Conservation (phyloP, 2,888 invertebrate genomes). For the Eueremaeus valkanovi region DNA sequence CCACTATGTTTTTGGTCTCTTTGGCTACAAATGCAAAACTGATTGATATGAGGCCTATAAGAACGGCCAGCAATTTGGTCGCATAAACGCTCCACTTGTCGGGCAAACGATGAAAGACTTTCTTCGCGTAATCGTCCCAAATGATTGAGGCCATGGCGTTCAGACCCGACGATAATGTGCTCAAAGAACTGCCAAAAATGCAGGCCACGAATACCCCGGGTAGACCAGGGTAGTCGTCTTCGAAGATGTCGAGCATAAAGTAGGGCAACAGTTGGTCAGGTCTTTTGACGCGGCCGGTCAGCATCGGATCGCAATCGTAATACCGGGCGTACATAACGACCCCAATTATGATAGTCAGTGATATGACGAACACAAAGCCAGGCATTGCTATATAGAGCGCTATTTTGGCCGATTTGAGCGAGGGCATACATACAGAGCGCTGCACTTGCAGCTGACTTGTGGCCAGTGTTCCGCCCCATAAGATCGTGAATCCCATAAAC, state of each 20-base stretch:
- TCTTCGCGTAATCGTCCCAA: constrained; percentile 72
- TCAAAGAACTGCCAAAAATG: constrained; percentile 84
- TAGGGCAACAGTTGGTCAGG: constrained; percentile 59
- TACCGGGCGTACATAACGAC: constrained; percentile 39
- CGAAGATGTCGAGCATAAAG: constrained; percentile 74
- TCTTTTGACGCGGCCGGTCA: constrained; percentile 28
- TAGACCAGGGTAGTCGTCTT: constrained; percentile 74
- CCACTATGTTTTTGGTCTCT: constrained; percentile 38
- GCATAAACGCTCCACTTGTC: background rate
- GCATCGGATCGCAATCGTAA: constrained; percentile 41
- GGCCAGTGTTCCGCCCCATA: background rate
- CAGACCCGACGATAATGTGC: constrained; percentile 55
- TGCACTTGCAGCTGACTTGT: constrained; percentile 19
- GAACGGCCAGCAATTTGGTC: constrained; percentile 40
- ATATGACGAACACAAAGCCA: constrained; percentile 1
- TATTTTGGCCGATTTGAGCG: background rate
- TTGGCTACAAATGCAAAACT: constrained; percentile 39
- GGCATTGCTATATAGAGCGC: constrained; percentile 35
- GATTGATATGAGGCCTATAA: constrained; percentile 38
- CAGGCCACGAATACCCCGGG: constrained; percentile 85
- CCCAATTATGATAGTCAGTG: constrained; percentile 51
- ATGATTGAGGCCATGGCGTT: constrained; percentile 80
- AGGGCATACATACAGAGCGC: constrained; percentile 17
- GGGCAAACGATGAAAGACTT: background rate
- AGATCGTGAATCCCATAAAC: background rate